Evolutionary conservation across 2,888 invertebrate genomes (phyloP).

Genomic region (Atrina japonica): DNA sequence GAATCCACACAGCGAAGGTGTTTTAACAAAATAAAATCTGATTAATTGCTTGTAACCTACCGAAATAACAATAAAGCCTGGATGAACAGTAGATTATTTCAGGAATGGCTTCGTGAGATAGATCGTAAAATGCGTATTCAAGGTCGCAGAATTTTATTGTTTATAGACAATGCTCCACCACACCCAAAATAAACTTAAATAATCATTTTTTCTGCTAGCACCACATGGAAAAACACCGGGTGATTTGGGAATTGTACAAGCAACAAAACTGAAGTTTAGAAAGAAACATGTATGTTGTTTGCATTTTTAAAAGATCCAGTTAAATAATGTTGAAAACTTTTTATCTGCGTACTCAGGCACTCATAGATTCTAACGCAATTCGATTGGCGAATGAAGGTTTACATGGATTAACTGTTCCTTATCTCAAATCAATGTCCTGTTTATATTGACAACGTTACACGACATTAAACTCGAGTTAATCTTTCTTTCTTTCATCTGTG

Average conservation of each 20-base stretch:
- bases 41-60: constrained; percentile 9
- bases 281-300: too few relatives aligned
- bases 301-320: too few relatives aligned
- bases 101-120: background rate
- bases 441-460: too few relatives aligned
- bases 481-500: too few relatives aligned
- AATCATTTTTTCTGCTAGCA: constrained; percentile 14
- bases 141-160: constrained; percentile 8
- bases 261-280: background rate
- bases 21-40: constrained; percentile 9
- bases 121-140: constrained; percentile 3
- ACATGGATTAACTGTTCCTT: too few relatives aligned
- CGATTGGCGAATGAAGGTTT: too few relatives aligned
- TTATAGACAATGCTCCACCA: constrained; percentile 22
- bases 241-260: constrained; percentile 23
- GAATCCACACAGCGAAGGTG: constrained; percentile 21
- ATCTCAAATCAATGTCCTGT: too few relatives aligned
- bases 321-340: too few relatives aligned
- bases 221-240: background rate
- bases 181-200: constrained; percentile 1
- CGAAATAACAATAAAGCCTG: constrained; percentile 7
- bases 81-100: constrained; percentile 16
- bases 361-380: too few relatives aligned
- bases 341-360: too few relatives aligned
- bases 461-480: too few relatives aligned